Base-by-base conservation (phyloP, 2,113 vertebrate genomes). In the Triplophysa tibetana region DNA sequence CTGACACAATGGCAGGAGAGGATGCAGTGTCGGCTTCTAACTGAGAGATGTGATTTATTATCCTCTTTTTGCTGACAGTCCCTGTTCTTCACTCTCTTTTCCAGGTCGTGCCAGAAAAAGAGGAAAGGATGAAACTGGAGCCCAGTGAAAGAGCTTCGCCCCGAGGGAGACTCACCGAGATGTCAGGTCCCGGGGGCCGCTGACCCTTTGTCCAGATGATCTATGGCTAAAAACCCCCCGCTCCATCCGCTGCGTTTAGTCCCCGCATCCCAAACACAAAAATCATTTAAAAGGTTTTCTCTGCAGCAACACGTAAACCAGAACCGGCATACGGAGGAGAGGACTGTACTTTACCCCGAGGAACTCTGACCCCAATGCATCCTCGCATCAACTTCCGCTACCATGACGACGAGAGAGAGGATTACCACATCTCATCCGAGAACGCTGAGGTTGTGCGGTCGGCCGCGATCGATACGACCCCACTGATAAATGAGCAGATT, bases 51-150 rank as follows among this genome's bases (percentile, higher is more conserved):
- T 85, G 67, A 79, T 86, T 91, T 92, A 91, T 91, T 87, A 86
- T 88, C 85, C 86, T 80, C 85, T 86, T 84, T 90, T 85, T 90
- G 90, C 91, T 94, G 91, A 94, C 91, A 88, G 85, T 80, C 88
- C 84, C 89, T 85, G 91, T 76, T 87, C 79, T 88, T 38, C 83
- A 80, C 82, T 88, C 84, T 82, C 81, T 84, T n/a, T n/a, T 67
- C 83, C 79, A 92, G 92, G 89, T 86, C 64, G 82, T 87, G 87
- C 86, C 85, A 70, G 74, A 85, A 72, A 83, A 75, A 72, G 43
- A 81, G 88, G 63, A 24, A 79, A 90, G 87, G 84, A 92, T 91
- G 79, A 82, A 81, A 86, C 88, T 85, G 84, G 86, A 85, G 84
- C 68, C 85, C 54, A 50, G 81, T 8, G 54, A 60, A 48, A 84